Conservation (phyloP, 2,888 invertebrate species). For the Caradrina clavipalpis region DNA sequence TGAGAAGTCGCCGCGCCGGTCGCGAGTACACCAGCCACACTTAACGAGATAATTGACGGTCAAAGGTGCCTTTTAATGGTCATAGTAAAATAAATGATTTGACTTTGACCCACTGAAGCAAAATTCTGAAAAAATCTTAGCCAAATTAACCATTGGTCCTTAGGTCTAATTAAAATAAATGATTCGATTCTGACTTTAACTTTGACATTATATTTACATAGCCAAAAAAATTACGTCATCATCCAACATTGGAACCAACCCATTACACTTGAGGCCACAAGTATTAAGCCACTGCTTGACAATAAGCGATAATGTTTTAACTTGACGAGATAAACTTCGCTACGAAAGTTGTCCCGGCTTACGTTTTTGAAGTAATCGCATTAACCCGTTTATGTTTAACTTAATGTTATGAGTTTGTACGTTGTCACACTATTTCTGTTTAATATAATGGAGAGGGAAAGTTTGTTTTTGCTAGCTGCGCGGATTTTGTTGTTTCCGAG, state of each 20-base stretch:
- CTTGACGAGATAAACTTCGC: conserved; percentile 61
- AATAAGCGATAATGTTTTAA: conserved; percentile 67
- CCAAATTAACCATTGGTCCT: too few species aligned
- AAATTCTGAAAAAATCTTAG: too few species aligned
- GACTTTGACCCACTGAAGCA: too few species aligned
- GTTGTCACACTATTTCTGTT: conserved; percentile 65
- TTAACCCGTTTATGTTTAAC: conserved; percentile 57
- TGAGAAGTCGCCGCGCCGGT: too few species aligned
- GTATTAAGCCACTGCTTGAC: conserved; percentile 50
- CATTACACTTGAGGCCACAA: conserved; percentile 46
- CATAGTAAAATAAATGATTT: too few species aligned
- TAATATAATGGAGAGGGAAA: conserved; percentile 53
- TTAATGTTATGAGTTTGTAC: conserved; percentile 59
- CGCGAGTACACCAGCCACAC: too few species aligned
- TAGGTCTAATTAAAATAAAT: too few species aligned
- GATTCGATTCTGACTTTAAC: too few species aligned
- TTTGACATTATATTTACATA: too few species aligned
- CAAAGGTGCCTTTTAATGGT: too few species aligned
- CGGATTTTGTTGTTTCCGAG: conserved; percentile 47
- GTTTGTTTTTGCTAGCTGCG: conserved; percentile 51
- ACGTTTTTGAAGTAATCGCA: conserved; percentile 67
- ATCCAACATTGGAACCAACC: conserved; percentile 46
- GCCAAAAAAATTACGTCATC: not conserved
- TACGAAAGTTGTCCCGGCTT: conserved; percentile 48
- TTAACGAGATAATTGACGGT: too few species aligned